phyloP scores from a whole-genome alignment of 2,888 invertebrate species.

The Caenorhabditis panamensis region DNA sequence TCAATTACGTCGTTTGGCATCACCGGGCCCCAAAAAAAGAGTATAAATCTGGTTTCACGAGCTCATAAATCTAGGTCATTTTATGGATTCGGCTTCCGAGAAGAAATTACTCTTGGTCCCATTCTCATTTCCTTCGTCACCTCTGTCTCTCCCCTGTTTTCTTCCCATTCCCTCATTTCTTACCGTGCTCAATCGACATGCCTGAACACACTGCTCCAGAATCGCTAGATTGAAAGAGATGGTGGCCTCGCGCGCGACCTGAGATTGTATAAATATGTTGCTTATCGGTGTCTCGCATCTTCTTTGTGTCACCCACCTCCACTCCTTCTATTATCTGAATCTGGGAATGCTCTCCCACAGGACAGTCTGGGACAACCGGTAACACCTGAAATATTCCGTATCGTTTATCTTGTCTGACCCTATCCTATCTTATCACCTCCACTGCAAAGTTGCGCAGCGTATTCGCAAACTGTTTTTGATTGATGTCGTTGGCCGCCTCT shows the following conservation, averaged over 20 bases:
- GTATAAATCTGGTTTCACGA: slow-evolving; percentile 30
- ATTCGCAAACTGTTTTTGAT: slow-evolving; percentile 48
- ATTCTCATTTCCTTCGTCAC: background rate
- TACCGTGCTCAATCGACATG: slow-evolving; percentile 76
- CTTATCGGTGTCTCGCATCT: background rate
- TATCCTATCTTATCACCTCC: slow-evolving; percentile 33
- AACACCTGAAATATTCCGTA: slow-evolving; percentile 51
- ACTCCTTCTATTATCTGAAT: slow-evolving; percentile 79
- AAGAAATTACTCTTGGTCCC: slow-evolving; percentile 27
- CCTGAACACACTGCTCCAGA: slow-evolving; percentile 74
- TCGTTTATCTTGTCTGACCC: slow-evolving; percentile 2
- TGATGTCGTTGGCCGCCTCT: slow-evolving; percentile 26
- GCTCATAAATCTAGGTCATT: slow-evolving; percentile 39
- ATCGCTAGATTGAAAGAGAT: slow-evolving; percentile 53
- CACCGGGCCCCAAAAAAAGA: slow-evolving; percentile 8
- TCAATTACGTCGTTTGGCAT: slow-evolving; percentile 24
- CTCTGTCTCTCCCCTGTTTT: background rate
- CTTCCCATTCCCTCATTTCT: slow-evolving; percentile 5
- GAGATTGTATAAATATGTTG: background rate
- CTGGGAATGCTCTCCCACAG: slow-evolving; percentile 68
- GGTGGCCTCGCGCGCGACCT: slow-evolving; percentile 56
- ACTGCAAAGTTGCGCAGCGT: slow-evolving; percentile 55
- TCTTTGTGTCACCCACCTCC: slow-evolving; percentile 51
- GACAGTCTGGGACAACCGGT: slow-evolving; percentile 72
- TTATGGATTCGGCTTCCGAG: slow-evolving; percentile 42